Percentiles rank a stretch among this genome's conserved stretches.
phyloP scores from a whole-genome alignment of 2,888 invertebrate species.

The Hololepta plana region DNA sequence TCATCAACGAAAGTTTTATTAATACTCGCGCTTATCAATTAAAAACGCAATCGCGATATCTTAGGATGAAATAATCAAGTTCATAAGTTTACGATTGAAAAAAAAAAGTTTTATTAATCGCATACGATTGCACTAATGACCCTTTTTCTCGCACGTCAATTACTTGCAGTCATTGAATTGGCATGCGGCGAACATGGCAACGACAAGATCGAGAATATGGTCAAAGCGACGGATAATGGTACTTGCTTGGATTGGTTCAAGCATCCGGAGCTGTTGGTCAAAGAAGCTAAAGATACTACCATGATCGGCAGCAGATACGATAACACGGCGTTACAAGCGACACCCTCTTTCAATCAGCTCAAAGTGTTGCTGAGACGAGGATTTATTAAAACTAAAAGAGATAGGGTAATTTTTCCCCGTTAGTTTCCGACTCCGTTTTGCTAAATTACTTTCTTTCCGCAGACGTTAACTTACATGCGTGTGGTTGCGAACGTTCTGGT shows the following conservation, averaged over 20 bases:
- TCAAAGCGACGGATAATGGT: conserved; percentile 52
- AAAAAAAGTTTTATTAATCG: too few relatives aligned
- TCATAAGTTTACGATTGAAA: too few relatives aligned
- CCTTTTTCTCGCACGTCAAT: not conserved
- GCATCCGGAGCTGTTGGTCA: conserved; percentile 30
- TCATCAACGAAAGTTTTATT: too few relatives aligned
- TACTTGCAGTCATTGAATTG: conserved; percentile 66
- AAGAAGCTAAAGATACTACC: conserved; percentile 1
- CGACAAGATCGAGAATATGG: conserved; percentile 50
- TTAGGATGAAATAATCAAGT: too few relatives aligned
- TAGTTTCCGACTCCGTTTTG: not conserved
- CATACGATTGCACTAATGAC: too few relatives aligned
- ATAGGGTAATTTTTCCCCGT: conserved; percentile 33
- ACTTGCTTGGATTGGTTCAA: conserved; percentile 48
- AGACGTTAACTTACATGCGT: conserved; percentile 64
- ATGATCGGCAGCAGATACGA: conserved; percentile 9
- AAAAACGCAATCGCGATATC: too few relatives aligned
- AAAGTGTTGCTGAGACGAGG: conserved; percentile 52
- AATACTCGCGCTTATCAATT: too few relatives aligned
- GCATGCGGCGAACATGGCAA: conserved; percentile 83
- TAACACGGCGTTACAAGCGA: conserved; percentile 58
- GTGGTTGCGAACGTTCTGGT: conserved; percentile 55
- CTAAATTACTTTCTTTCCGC: conserved; percentile 15
- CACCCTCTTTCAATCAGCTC: conserved; percentile 51
- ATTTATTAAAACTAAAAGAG: conserved; percentile 54